These are phyloP conservation scores for Drosophila teissieri DNA, from an alignment of 1,140 invertebrate genomes.

Conservation along the genomic window DNA sequence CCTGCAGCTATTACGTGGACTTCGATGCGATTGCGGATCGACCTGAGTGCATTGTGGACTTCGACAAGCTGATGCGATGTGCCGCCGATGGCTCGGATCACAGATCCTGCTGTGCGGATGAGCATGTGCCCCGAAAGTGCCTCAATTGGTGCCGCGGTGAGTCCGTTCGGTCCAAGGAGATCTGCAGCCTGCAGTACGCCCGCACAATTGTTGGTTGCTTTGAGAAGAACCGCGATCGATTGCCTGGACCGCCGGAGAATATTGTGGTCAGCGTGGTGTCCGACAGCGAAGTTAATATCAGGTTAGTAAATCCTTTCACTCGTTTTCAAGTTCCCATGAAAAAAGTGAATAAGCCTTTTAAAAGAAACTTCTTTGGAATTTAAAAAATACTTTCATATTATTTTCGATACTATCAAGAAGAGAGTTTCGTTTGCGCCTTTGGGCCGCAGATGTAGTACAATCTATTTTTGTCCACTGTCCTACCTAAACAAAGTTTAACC, in stretches of 20 bases:
- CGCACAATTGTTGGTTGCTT: constrained; percentile 92
- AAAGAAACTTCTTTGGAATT: too few species aligned
- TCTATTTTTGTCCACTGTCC: constrained; percentile 16
- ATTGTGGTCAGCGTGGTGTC: constrained; percentile 87
- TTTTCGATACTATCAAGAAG: too few species aligned
- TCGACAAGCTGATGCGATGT: constrained; percentile 94
- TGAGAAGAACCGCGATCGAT: constrained; percentile 89
- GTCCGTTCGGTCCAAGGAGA: constrained; percentile 87
- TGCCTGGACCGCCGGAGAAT: constrained; percentile 92
- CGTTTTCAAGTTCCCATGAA: too few species aligned
- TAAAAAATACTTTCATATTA: too few species aligned
- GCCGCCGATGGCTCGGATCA: constrained; percentile 92
- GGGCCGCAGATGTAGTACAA: neutral
- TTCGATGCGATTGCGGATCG: constrained; percentile 91
- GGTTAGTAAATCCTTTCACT: constrained; percentile 44
- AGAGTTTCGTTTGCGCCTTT: neutral
- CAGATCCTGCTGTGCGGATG: constrained; percentile 90
- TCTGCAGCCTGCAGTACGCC: constrained; percentile 90
- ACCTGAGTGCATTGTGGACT: constrained; percentile 91
- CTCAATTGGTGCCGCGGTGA: constrained; percentile 90
- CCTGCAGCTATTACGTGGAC: constrained; percentile 92
- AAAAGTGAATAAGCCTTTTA: too few species aligned
- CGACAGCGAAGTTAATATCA: constrained; percentile 76
- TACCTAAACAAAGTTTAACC: constrained; percentile 46
- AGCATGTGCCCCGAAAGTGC: constrained; percentile 90